Evolutionary conservation across 2,113 vertebrate species (phyloP), one percentile per base, ranked within the genome.

Genomic region (Phodopus roborovskii): DNA sequence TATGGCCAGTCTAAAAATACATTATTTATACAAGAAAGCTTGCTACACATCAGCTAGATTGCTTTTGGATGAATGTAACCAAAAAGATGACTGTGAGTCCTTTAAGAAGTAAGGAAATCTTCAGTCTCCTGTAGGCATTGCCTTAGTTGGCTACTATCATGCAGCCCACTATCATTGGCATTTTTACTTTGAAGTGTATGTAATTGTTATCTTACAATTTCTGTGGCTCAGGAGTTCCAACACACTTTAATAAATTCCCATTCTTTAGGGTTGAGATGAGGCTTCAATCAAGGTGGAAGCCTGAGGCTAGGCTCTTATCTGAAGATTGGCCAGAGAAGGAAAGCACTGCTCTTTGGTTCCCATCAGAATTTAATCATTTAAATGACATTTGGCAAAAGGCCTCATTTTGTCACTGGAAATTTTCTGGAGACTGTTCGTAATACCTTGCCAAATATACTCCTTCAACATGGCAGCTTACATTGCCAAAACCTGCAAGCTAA

Each of bases 121-220:
- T 70, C 17, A 36, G 66, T 68, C 62, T 92, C 39, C 64, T 91
- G 28, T 42, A 68, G 53, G 7, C 26, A 66, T 85, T 85, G 17
- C 68, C 39, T 92, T 94, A 56, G 20, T 66, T 95, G 68, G 73
- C 56, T 64, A 58, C 91, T 88, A 62, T 73, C 81, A 8, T 84
- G 13, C 73, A 87, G 68, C 56, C 64, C 56, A 75, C 79, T 28
- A 30, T 48, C 28, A 39, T 19, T 82, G 39, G 53, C 17, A 68
- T 84, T 92, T 58, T 91, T 60, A 8, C 53, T 92, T 88, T 71
- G 92, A 86, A 85, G 39, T 92, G 39, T 19, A 11, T 22, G 26
- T 70, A 45, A 62, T 93, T 89, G 82, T 89, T 73, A 74, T 86
- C 66, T 91, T 36, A 50, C 2, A 45, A 56, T 90, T 90, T 95